Percentiles rank a stretch among this genome's conserved stretches.
phyloP scores from a whole-genome alignment of 2,797 vertebrate species.

The Poeciliopsis paucimaculata region DNA sequence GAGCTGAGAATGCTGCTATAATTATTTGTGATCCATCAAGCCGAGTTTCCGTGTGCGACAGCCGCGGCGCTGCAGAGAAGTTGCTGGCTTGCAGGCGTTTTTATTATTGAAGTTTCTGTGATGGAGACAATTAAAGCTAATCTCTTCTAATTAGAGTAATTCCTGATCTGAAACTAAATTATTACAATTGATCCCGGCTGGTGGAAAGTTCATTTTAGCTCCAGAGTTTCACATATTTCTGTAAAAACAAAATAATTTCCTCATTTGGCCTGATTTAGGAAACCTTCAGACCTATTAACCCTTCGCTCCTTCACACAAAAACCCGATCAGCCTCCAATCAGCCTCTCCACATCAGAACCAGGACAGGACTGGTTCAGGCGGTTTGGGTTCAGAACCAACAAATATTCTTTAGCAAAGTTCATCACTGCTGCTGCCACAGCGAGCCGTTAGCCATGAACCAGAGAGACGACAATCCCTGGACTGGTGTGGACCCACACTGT shows the following conservation, averaged over 20 bases:
- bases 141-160: conserved; percentile 63
- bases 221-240: conserved; percentile 10
- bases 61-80: not conserved
- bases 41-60: not conserved
- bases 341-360: too few species aligned
- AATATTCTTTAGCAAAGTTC: too few species aligned
- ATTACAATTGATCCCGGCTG: conserved; percentile 38
- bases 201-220: conserved; percentile 46
- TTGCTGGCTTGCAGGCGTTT: conserved; percentile 20
- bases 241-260: conserved; percentile 35
- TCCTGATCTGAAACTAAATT: conserved; percentile 45
- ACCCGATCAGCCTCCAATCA: too few species aligned
- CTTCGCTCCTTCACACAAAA: too few species aligned
- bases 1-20: not conserved
- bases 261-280: not conserved
- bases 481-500: too few species aligned
- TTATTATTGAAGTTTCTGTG: conserved; percentile 42
- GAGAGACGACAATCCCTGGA: too few species aligned
- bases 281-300: too few species aligned
- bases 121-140: conserved; percentile 58
- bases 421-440: too few species aligned
- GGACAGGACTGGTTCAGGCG: too few species aligned
- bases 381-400: too few species aligned
- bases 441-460: too few species aligned
- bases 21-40: not conserved